Evolutionary conservation across 2,113 vertebrate species (phyloP).

Genomic region (Rhodinocichla rosea): DNA sequence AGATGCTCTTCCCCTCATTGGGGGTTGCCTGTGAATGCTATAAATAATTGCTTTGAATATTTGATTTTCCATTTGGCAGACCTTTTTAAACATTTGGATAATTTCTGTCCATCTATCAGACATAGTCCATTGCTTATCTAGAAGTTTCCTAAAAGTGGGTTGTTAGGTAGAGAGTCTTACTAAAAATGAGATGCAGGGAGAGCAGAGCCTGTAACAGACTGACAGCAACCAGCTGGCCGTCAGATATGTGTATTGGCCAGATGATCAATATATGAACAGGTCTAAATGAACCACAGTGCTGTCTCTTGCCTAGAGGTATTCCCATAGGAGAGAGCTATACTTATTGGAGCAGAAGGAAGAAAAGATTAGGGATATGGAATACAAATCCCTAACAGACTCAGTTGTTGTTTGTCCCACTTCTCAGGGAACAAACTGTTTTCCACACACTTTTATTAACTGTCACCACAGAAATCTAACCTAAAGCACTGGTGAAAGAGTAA

Average conservation of each 20-base stretch:
- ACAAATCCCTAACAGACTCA: not conserved
- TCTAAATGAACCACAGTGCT: not conserved
- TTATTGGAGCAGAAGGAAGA: not conserved
- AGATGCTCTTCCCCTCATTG: too few species aligned
- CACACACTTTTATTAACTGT: not conserved
- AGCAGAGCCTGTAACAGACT: not conserved
- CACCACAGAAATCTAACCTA: not conserved
- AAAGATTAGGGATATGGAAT: not conserved
- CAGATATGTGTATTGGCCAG: not conserved
- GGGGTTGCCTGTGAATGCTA: too few species aligned
- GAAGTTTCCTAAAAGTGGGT: not conserved
- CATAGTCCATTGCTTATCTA: not conserved
- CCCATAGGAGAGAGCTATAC: not conserved
- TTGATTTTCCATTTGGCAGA: not conserved
- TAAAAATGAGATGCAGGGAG: not conserved
- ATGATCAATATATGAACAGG: not conserved
- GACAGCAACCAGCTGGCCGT: not conserved
- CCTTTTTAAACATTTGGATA: not conserved
- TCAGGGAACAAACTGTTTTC: accelerated
- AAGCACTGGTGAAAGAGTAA: not conserved
- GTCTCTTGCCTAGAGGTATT: not conserved
- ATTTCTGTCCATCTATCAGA: not conserved
- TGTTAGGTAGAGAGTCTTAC: not conserved
- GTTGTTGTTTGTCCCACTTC: not conserved
- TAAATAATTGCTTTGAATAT: not conserved